Evolutionary conservation across 2,888 invertebrate genomes (phyloP), one percentile per base, ranked within the genome.

Genomic region (Xanthorhoe spadicearia): DNA sequence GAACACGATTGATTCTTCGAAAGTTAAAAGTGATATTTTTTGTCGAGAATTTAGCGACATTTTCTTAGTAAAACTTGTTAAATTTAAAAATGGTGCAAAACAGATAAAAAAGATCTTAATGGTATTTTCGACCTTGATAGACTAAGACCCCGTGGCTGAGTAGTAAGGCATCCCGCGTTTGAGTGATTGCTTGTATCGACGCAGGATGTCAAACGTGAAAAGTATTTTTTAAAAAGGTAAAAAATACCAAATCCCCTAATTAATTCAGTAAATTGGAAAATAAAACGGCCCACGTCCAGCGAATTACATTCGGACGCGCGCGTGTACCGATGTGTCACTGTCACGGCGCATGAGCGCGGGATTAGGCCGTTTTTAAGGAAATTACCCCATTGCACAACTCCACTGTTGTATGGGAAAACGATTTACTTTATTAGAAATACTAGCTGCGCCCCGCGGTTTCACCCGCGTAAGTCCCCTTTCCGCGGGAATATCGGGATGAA

Each of bases 281-380:
- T 86, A 87, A 85, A 88, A 84, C 81, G 80, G 83, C 86, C 81
- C 77, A 76, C 77, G 74, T 77, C 77, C 82, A 76, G 77, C 87
- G 92, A 92, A 92, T 92, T 91, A 92, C 90, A 92, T 84, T 87
- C 81, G 87, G 90, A 90, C 90, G 85, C 85, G 87, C 87, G 83
- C 92, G 77, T 93, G 93, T 93, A 93, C 88, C 92, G 87, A 93
- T 93, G 92, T 92, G 93, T 93, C 93, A 93, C 90, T 93, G 93
- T 93, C 93, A 93, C 86, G 38, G 82, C 70, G 82, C 83, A 8
- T 8, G 81, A 79, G 76, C 78, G 77, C 79, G 75, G 92, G 92
- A 91, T 92, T 92, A 92, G 83, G 82, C 82, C 79, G 78, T 87
- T 90, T 90, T 89, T 51, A 85, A 91, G 90, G 87, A 88, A 89